Base-by-base conservation (phyloP, 2,113 vertebrate species). In the Himantopus leucocephalus region DNA sequence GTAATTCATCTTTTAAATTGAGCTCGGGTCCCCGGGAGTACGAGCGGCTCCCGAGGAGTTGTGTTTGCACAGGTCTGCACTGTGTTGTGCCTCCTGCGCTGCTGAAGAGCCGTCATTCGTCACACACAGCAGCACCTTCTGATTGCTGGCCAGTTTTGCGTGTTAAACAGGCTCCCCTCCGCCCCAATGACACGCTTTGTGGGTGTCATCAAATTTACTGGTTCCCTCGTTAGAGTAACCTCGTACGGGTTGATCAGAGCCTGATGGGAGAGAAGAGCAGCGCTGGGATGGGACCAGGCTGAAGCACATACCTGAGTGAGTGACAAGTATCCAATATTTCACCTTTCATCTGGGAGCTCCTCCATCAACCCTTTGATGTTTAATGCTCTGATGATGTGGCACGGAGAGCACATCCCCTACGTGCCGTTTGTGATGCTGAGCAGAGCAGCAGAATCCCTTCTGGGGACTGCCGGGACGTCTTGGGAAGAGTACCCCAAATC, bases 391-490 rank as follows among this genome's bases (percentile, higher is more conserved):
- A 19, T 1, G 6, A 17, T 0, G 11, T 9, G 59, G 63, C 75
- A 86, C 11, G 39, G 62, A 14, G n/a, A 66, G 34, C 59, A 29
- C 41, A 34, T 34, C 4, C 41, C 39, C 45, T 3, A 0, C 7
- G 1, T 35, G 5, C n/a, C 4, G 1, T n/a, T 30, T 0, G 3
- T 35, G 82, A 37, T 1, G 5, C 74, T 41, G 26, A 71, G 67
- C 50, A 43, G 34, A 76, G 73, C 0, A 15, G 21, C 48, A 77
- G 77, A 24, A 72, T n/a, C 64, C n/a, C 73, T 23, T 43, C 48
- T 59, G 83, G 39, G 59, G n/a, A 10, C 47, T n/a, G 48, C 52
- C 1, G 12, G 62, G 71, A 12, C 1, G 7, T 17, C 66, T n/a
- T 9, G 12, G 14, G 75, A 83, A 64, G 41, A 1, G 3, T 4